A percentile compares a stretch with the other conserved stretches of the same genome.
Evolutionary conservation across 2,888 invertebrate genomes (phyloP).

Genomic region (Sclerodermus sp.): DNA sequence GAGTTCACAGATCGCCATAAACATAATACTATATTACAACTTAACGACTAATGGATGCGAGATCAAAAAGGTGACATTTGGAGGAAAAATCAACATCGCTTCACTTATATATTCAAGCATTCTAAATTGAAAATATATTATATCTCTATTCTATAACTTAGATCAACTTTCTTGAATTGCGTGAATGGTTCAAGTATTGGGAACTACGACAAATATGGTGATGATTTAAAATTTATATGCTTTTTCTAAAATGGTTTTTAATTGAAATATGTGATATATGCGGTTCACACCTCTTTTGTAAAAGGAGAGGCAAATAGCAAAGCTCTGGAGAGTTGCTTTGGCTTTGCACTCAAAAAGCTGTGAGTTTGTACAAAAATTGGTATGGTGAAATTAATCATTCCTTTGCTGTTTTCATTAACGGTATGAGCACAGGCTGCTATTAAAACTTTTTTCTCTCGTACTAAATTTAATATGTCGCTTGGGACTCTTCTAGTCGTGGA

Average conservation of each 20-base stretch:
- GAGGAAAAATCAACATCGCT: no score
- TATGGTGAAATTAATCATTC: slow-evolving; percentile 74
- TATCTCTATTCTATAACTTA: neutral
- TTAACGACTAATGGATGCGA: no score
- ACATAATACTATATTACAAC: no score
- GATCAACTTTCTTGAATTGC: slow-evolving; percentile 24
- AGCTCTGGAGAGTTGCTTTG: slow-evolving; percentile 78
- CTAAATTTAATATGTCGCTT: slow-evolving; percentile 58
- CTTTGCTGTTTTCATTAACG: slow-evolving; percentile 60
- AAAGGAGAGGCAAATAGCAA: slow-evolving; percentile 85
- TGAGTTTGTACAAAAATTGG: slow-evolving; percentile 80
- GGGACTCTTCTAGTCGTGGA: slow-evolving; percentile 46
- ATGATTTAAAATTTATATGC: no score
- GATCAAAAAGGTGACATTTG: no score
- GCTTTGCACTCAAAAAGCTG: slow-evolving; percentile 76
- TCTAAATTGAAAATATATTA: no score
- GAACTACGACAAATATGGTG: no score
- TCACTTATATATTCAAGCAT: no score
- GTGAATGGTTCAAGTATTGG: no score
- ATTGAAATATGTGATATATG: no score
- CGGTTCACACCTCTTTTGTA: slow-evolving; percentile 60
- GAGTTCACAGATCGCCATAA: no score
- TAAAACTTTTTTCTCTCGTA: slow-evolving; percentile 60
- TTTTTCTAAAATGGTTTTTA: no score
- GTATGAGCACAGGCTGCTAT: slow-evolving; percentile 67